These are phyloP conservation scores for Xenopus borealis DNA, from an alignment of 2,113 vertebrate species.

Conservation along the genomic window DNA sequence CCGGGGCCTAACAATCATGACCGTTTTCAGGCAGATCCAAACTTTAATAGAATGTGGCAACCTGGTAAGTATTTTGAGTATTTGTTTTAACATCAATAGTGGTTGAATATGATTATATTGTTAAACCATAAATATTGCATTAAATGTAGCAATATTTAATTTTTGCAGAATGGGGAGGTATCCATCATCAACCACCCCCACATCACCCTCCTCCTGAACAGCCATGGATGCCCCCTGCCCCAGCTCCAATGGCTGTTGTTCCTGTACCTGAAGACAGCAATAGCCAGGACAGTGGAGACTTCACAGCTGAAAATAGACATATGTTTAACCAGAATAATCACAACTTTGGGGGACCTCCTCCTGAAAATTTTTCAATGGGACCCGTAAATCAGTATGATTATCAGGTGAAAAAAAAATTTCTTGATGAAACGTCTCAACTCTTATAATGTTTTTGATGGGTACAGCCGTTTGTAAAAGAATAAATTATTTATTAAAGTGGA, in stretches of 20 bases:
- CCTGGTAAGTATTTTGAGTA: slow-evolving; percentile 74
- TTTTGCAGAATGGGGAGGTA: slow-evolving; percentile 86
- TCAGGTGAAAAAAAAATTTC: slow-evolving; percentile 76
- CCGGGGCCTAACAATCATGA: slow-evolving; percentile 83
- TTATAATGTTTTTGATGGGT: too few relatives aligned
- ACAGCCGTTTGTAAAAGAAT: too few relatives aligned
- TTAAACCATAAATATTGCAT: neutral
- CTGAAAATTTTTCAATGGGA: slow-evolving; percentile 94
- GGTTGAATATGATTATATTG: neutral
- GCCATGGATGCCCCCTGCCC: slow-evolving; percentile 88
- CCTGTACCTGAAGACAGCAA: slow-evolving; percentile 96
- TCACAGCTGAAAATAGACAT: slow-evolving; percentile 88
- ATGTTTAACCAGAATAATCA: slow-evolving; percentile 97
- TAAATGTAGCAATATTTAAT: neutral
- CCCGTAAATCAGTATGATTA: slow-evolving; percentile 99
- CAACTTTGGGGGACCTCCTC: slow-evolving; percentile 88
- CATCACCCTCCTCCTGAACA: slow-evolving; percentile 88
- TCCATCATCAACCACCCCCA: slow-evolving; percentile 88
- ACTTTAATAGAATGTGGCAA: slow-evolving; percentile 95
- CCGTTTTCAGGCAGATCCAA: slow-evolving; percentile 84
- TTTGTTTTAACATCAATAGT: neutral
- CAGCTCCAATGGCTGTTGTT: slow-evolving; percentile 92
- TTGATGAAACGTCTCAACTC: neutral
- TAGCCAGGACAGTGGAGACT: slow-evolving; percentile 97
- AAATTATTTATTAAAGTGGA: too few relatives aligned